These are phyloP conservation scores for Circaetus cinerascens DNA, from an alignment of 2,113 vertebrate species.

Conservation along the genomic window DNA sequence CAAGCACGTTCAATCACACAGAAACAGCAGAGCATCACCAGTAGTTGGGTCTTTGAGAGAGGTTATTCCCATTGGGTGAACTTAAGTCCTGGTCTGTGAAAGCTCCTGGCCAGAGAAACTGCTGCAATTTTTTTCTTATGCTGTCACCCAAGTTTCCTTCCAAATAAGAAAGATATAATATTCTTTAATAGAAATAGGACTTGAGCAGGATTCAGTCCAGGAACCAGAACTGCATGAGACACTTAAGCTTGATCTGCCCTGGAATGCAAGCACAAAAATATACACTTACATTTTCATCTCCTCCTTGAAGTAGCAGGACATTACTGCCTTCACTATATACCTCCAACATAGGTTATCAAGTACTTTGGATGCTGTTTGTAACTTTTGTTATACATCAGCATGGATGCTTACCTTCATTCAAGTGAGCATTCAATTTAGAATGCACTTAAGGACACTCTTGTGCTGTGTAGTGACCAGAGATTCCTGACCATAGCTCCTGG, in stretches of 20 bases:
- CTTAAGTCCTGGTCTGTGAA: background rate
- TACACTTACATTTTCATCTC: background rate
- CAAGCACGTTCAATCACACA: background rate
- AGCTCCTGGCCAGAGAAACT: background rate
- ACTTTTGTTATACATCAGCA: background rate
- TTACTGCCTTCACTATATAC: background rate
- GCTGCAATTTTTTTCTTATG: background rate
- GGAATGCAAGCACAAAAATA: background rate
- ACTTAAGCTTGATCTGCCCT: background rate
- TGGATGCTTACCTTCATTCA: background rate
- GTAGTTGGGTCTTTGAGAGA: background rate
- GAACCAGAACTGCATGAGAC: background rate
- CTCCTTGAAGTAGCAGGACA: background rate
- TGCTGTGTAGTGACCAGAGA: background rate
- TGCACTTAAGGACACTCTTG: background rate
- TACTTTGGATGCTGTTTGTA: background rate
- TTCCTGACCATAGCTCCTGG: background rate
- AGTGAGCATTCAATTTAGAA: background rate
- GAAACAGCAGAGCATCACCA: background rate
- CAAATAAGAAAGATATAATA: background rate
- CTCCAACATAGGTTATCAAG: background rate
- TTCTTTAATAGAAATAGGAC: background rate
- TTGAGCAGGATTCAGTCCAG: background rate
- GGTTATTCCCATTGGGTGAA: background rate
- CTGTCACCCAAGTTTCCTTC: background rate